Conservation (phyloP, 2,113 vertebrate genomes). For the Sceloporus undulatus region DNA sequence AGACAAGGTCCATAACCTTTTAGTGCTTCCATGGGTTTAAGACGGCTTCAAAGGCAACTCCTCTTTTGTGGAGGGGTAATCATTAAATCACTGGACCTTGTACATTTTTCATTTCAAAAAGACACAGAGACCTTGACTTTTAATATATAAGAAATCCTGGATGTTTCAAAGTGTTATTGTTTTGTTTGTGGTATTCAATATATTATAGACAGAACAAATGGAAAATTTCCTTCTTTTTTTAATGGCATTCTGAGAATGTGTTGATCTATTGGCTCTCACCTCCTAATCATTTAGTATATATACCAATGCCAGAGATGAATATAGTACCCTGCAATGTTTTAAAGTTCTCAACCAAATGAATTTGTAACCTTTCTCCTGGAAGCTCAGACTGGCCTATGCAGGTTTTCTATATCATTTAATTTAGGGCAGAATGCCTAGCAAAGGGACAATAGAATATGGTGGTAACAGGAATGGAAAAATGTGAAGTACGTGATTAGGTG, state of each 20-base stretch:
- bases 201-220: not conserved
- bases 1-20: not conserved
- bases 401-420: not conserved
- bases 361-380: not conserved
- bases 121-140: constrained; percentile 6
- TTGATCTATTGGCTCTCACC: not conserved
- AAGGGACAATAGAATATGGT: no score
- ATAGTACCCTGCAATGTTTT: not conserved
- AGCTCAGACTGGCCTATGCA: not conserved
- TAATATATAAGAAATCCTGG: not conserved
- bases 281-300: not conserved
- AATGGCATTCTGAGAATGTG: not conserved
- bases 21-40: not conserved
- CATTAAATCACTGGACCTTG: constrained; percentile 17
- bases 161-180: not conserved
- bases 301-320: not conserved
- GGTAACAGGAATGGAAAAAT: no score
- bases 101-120: not conserved
- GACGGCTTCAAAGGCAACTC: not conserved
- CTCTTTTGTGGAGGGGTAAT: not conserved
- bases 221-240: not conserved
- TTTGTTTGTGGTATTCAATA: not conserved
- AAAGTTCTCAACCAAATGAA: not conserved
- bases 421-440: not conserved
- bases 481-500: no score